phyloP scores from a whole-genome alignment of 1,140 invertebrate genomes.

The Hypothenemus hampei region DNA sequence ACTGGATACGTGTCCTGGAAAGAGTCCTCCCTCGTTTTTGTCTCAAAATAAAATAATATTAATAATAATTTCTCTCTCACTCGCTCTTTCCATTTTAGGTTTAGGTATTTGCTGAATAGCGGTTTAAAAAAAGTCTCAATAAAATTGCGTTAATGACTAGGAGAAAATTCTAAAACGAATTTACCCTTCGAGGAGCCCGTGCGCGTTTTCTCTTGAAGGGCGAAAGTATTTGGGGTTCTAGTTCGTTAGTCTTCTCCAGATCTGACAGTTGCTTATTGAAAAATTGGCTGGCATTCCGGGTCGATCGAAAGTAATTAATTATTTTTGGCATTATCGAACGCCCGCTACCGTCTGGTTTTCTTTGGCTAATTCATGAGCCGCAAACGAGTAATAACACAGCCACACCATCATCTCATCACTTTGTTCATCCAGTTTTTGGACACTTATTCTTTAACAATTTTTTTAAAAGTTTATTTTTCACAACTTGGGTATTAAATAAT shows the following conservation, averaged over 20 bases:
- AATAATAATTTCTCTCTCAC: too few relatives aligned
- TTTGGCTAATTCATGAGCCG: conserved; percentile 46
- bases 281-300: conserved; percentile 41
- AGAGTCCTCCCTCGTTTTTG: conserved; percentile 3
- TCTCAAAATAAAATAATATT: too few relatives aligned
- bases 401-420: background rate
- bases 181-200: conserved; percentile 22
- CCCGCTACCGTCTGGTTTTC: conserved; percentile 40
- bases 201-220: conserved; percentile 8
- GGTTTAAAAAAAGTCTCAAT: too few relatives aligned
- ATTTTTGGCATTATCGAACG: conserved; percentile 47
- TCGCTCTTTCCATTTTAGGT: too few relatives aligned
- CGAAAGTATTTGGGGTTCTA: conserved; percentile 34
- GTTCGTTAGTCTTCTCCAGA: conserved; percentile 42
- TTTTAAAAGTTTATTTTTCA: too few relatives aligned
- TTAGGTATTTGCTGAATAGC: too few relatives aligned
- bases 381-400: conserved; percentile 39
- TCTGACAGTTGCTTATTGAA: conserved; percentile 45
- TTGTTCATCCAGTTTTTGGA: too few relatives aligned
- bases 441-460: background rate
- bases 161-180: conserved; percentile 30
- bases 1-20: conserved; percentile 10
- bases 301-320: conserved; percentile 47
- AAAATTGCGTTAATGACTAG: conserved; percentile 31
- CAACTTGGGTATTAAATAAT: too few relatives aligned